Base-by-base conservation (phyloP, 2,113 vertebrate genomes). In the Sula dactylatra region DNA sequence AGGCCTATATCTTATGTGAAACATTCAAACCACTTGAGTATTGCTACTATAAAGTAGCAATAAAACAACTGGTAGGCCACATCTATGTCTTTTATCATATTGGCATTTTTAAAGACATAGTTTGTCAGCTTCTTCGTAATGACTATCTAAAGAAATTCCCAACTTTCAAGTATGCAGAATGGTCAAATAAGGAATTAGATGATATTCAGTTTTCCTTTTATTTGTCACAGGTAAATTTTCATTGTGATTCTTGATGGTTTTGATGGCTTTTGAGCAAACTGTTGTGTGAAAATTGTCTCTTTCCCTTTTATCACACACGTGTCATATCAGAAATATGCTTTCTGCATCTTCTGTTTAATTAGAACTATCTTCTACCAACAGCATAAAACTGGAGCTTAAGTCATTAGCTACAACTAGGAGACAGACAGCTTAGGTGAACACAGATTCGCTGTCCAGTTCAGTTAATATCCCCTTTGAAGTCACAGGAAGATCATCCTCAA, bases 281-380 rank as follows among this genome's bases (percentile, higher is more conserved):
- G 6, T 7, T 87, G 69, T 45, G 19, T 69, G 27, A 96, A 89
- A 93, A 79, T 65, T n/a, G 8, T 29, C 4, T 54, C 7, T n/a
- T 27, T 78, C 22, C 9, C 6, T 62, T 74, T 87, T 44, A 29
- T 67, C 3, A 2, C 11, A 12, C 1, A 15, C 0, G 1, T 13
- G 3, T 40, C 29, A 34, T 45, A 71, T 40, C 17, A 44, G n/a
- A 93, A 81, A 73, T 50, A 6, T 34, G 8, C 18, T 76, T 91
- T 87, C 31, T 11, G 4, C 5, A 24, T 52, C 26, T 83, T 9
- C 50, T 70, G 29, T 47, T 70, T 70, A 71, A 67, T 44, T 70
- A 59, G 81, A 81, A 36, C 27, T 73, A 3, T 62, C 34, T 72
- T 67, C 27, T 86, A 78, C 11, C 16, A 87, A 55, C 13, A 80